Evolutionary conservation across 2,113 vertebrate species (phyloP), one percentile per base, ranked within the genome.

Genomic region (Euleptes europaea): DNA sequence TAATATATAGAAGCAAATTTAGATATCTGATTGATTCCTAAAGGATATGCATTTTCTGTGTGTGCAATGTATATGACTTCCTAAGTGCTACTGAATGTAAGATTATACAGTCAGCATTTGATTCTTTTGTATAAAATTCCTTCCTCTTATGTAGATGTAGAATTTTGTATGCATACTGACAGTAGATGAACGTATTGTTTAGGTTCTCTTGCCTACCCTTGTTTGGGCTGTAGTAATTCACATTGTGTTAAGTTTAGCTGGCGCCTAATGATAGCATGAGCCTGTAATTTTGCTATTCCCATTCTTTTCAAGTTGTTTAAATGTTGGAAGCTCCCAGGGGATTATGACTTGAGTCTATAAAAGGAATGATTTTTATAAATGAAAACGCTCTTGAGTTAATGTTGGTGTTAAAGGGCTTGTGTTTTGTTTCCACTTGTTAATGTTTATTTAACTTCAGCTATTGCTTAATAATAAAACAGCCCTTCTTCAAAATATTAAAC

Each of bases 1-100:
- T 0, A 1, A 2, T 21, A 4, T 42, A 28, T n/a, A 23, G 44
- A 19, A 17, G 42, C 57, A 38, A 84, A 42, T 49, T n/a, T 0
- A 28, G 19, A 13, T 33, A 15, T 81, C 26, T 35, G 10, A 13
- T 23, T 78, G 8, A 49, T 35, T 78, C 31, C 38, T 78, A 35
- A 60, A 38, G 9, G 33, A 11, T 57, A 33, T 60, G 11, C 12
- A 57, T 38, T 14, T 21, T 38, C 6, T 38, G 1, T 70, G 17
- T 49, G 26, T 49, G 60, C 28, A 57, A 8, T 63, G 21, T 28
- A 63, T 63, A 63, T 28, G 31, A 49, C 44, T 49, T 74, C 28
- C 13, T n/a, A 7, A 5, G 28, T 47, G 26, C 42, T n/a, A 19
- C 40, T 42, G 70, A 72, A 28, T 42, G 44, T 31, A 7, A 49